Evolutionary conservation across 2,113 vertebrate species (phyloP).

Genomic region (Ammodytes marinus): DNA sequence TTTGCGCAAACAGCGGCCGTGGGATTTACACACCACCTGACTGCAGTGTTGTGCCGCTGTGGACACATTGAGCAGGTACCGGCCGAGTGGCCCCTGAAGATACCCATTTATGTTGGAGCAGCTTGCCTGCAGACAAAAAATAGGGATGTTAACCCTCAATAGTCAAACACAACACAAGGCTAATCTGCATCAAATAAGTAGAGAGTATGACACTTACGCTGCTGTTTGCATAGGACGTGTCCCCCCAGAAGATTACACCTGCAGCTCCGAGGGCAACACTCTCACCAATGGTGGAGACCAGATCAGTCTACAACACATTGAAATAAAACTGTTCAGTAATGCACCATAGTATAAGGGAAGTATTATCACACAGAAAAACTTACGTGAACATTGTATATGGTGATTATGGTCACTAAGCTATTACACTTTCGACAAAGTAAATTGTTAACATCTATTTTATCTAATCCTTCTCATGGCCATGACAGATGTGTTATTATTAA

Average conservation of each 20-base stretch:
- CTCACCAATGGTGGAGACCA: constrained; percentile 88
- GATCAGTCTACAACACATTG: constrained; percentile 79
- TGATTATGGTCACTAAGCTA: not conserved
- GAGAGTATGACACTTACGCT: constrained; percentile 71
- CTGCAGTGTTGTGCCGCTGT: constrained; percentile 89
- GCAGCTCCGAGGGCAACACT: constrained; percentile 87
- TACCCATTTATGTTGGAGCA: constrained; percentile 90
- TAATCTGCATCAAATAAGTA: constrained; percentile 1
- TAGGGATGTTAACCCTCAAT: not conserved
- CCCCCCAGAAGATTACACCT: constrained; percentile 89
- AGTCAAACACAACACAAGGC: not conserved
- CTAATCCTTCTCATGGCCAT: not conserved
- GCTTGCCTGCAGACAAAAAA: constrained; percentile 79
- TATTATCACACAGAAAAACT: not conserved
- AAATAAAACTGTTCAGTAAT: constrained; percentile 32
- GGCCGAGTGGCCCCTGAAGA: constrained; percentile 87
- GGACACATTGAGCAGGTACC: constrained; percentile 92
- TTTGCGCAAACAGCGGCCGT: constrained; percentile 89
- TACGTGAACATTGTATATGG: not conserved
- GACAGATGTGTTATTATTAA: not conserved
- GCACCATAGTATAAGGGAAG: not conserved
- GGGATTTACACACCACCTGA: constrained; percentile 84
- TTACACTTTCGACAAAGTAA: not conserved
- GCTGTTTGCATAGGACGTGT: constrained; percentile 82
- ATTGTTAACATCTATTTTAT: not conserved